A percentile compares a stretch with the other conserved stretches of the same genome.
These are phyloP conservation scores for Galaxea fascicularis DNA, from an alignment of 92 coral and sea anemone species.

Conservation along the genomic window DNA sequence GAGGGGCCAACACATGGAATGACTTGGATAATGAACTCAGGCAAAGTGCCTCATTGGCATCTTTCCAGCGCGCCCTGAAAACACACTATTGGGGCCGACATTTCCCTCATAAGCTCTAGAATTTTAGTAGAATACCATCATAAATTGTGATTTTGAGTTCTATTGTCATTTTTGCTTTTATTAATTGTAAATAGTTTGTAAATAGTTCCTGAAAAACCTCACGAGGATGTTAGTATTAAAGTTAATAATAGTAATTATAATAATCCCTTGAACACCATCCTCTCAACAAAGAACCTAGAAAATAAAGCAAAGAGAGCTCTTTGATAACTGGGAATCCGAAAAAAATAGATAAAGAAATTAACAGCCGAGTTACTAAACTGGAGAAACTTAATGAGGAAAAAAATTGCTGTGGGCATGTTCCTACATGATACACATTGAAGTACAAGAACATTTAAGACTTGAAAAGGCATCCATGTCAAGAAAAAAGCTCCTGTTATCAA, in stretches of 20 bases:
- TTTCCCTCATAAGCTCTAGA: neutral
- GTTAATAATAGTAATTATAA: neutral
- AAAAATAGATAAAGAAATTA: neutral
- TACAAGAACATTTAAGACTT: neutral
- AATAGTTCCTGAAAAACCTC: slow-evolving; percentile 3
- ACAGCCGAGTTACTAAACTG: slow-evolving; percentile 21
- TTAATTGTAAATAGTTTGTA: neutral
- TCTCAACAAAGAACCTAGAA: neutral
- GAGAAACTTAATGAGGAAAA: slow-evolving; percentile 12
- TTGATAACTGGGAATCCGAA: slow-evolving; percentile 18
- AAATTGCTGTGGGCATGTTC: neutral
- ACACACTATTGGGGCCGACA: slow-evolving; percentile 5
- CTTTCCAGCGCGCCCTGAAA: slow-evolving; percentile 20
- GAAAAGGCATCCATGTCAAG: slow-evolving; percentile 39
- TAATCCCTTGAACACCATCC: neutral
- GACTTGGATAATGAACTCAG: slow-evolving; percentile 32
- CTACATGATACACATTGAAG: neutral
- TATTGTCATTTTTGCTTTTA: neutral
- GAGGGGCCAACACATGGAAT: slow-evolving; percentile 46
- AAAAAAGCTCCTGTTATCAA: slow-evolving; percentile 15
- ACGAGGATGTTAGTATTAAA: neutral
- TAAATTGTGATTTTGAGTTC: too few species aligned
- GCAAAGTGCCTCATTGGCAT: slow-evolving; percentile 7
- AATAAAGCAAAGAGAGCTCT: slow-evolving; percentile 12
- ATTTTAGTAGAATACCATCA: too few species aligned